phyloP scores from a whole-genome alignment of 2,888 invertebrate species.

The Gymnocheta viridis region DNA sequence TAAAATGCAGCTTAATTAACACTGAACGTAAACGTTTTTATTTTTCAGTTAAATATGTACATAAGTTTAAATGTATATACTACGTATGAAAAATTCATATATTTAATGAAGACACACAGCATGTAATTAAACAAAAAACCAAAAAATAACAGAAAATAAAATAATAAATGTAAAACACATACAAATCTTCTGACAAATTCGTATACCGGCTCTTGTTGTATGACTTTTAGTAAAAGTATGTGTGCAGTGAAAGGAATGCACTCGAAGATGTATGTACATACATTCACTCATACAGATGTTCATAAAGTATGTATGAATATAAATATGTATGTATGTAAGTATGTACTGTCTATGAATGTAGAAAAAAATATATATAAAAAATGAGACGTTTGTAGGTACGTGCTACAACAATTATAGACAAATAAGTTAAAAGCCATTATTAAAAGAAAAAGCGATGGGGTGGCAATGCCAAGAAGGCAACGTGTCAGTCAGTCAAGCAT shows the following conservation, averaged over 20 bases:
- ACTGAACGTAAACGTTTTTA: conserved; percentile 34
- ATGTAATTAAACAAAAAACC: conserved; percentile 65
- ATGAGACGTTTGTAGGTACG: conserved; percentile 48
- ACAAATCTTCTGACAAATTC: conserved; percentile 7
- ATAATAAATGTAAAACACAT: conserved; percentile 15
- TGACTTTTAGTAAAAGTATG: conserved; percentile 33
- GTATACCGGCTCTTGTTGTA: conserved; percentile 18
- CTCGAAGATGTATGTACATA: conserved; percentile 20
- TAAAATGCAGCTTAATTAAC: conserved; percentile 61
- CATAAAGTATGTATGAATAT: not conserved
- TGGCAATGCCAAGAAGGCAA: conserved; percentile 58
- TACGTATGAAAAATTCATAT: conserved; percentile 55
- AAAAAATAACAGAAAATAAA: conserved; percentile 15
- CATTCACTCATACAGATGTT: not conserved
- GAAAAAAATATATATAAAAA: not conserved
- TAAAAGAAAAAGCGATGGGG: conserved; percentile 60
- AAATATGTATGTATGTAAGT: not conserved
- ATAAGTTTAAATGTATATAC: not conserved
- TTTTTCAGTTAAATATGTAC: conserved; percentile 11
- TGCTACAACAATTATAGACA: conserved; percentile 62
- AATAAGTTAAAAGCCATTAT: conserved; percentile 60
- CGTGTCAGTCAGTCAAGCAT: conserved; percentile 60
- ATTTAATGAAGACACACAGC: conserved; percentile 69
- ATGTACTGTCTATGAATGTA: conserved; percentile 32
- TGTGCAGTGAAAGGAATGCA: conserved; percentile 65